Conservation (phyloP, 2,888 invertebrate species). For the Mythimna loreyi region DNA sequence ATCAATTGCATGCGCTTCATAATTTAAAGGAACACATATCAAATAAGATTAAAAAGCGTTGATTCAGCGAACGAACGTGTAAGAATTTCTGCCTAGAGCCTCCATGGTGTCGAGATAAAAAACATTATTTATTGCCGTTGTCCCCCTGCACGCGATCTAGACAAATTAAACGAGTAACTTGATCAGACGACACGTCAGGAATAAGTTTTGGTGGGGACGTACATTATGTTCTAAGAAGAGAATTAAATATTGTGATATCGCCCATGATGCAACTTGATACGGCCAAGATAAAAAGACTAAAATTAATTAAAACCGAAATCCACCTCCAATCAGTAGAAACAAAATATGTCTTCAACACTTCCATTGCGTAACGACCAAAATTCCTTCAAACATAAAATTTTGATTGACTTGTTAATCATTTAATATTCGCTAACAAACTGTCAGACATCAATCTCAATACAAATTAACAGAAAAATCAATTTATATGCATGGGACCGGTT, state of each 20-base stretch:
- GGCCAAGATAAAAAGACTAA: slow-evolving; percentile 55
- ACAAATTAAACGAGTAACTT: slow-evolving; percentile 89
- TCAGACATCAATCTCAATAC: slow-evolving; percentile 52
- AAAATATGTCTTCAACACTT: slow-evolving; percentile 38
- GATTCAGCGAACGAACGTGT: slow-evolving; percentile 86
- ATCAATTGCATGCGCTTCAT: slow-evolving; percentile 66
- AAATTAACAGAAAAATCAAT: slow-evolving; percentile 56
- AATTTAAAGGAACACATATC: slow-evolving; percentile 67
- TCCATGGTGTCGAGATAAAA: slow-evolving; percentile 85
- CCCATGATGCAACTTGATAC: slow-evolving; percentile 67
- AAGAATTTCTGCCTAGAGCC: slow-evolving; percentile 87
- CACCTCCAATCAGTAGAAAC: slow-evolving; percentile 50
- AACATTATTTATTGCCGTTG: slow-evolving; percentile 87
- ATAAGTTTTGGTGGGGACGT: slow-evolving; percentile 75
- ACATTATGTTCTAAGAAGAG: slow-evolving; percentile 75
- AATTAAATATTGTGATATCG: slow-evolving; percentile 68
- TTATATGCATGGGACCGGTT: slow-evolving; percentile 53
- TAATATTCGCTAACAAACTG: slow-evolving; percentile 52
- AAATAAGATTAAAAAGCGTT: slow-evolving; percentile 78
- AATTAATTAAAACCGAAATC: slow-evolving; percentile 68
- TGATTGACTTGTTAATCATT: slow-evolving; percentile 61
- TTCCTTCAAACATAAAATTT: slow-evolving; percentile 45
- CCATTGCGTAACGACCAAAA: slow-evolving; percentile 49
- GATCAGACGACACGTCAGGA: slow-evolving; percentile 78
- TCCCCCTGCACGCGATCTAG: slow-evolving; percentile 86